Evolutionary conservation across 2,797 vertebrate species (phyloP), one percentile per base, ranked within the genome.

Genomic region (Microcaecilia unicolor): DNA sequence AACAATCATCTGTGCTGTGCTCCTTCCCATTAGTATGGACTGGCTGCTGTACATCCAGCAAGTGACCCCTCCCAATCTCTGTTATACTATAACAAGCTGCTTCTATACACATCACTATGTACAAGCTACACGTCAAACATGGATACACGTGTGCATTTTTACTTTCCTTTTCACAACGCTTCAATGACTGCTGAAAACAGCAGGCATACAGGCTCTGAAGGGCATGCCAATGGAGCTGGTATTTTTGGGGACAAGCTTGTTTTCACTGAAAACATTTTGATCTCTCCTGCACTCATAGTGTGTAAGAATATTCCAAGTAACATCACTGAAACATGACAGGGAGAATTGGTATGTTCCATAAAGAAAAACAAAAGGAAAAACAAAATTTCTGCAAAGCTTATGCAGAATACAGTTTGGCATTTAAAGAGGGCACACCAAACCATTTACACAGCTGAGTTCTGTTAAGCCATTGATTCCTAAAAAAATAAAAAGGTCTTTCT

Each of bases 251-350:
- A n/a, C 76, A 84, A 65, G 60, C 62, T 72, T 80, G 81, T 80
- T 85, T 83, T 83, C 81, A 83, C 67, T 84, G 78, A 84, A 84
- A 81, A 84, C 82, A 81, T 76, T 70, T 76, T 69, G 64, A 69
- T 75, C 63, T 83, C 78, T 83, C 74, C 81, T 84, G 75, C 75
- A 80, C 69, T 70, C 48, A 68, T 58, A 61, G 51, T 54, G 55
- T 69, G 72, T 64, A 81, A 80, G 76, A 81, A 78, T 73, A 78
- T 77, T 82, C 74, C 73, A 75, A 75, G 73, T 76, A 78, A 77
- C 52, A 65, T 73, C 60, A 62, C 69, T 57, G 78, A 77, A 74
- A 64, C 62, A 51, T 37, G 58, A 57, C 59, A 53, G 69, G 61
- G 63, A 64, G 46, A 58, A 78, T 71, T 31, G 32, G 43, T 8